Evolutionary conservation across 2,888 invertebrate species (phyloP).

Genomic region (Protophormia terraenovae): DNA sequence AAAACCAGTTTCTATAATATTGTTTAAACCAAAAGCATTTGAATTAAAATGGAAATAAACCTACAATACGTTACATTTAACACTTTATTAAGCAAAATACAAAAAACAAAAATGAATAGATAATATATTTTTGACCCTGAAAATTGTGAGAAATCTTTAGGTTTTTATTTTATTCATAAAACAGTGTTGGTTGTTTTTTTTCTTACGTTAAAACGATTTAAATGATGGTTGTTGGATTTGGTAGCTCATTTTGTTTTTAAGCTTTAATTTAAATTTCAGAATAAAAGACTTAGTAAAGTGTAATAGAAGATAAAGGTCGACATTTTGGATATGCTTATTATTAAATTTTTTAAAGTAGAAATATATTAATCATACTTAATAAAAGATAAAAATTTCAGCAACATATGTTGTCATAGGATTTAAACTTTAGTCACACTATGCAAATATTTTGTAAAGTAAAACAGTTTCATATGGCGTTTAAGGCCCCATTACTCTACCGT

Average conservation of each 20-base stretch:
- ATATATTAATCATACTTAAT: no score
- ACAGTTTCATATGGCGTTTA: no score
- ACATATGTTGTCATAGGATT: no score
- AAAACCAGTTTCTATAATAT: slow-evolving; percentile 53
- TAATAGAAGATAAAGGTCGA: not conserved
- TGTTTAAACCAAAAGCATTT: slow-evolving; percentile 9
- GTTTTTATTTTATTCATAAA: not conserved
- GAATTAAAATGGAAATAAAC: slow-evolving; percentile 51
- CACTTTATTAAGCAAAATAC: slow-evolving; percentile 44
- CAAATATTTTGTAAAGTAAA: no score
- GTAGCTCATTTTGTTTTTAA: not conserved
- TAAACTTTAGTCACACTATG: no score
- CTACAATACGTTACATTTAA: slow-evolving; percentile 55
- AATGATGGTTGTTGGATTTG: not conserved
- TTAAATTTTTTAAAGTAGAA: no score
- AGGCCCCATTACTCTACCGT: no score
- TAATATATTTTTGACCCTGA: slow-evolving; percentile 57
- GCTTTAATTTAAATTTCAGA: not conserved
- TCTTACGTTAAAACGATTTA: not conserved
- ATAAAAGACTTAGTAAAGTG: not conserved
- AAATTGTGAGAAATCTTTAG: slow-evolving; percentile 58
- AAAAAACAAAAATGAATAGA: not conserved
- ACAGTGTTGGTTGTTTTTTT: slow-evolving; percentile 18
- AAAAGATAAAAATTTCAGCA: no score
- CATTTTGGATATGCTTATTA: not conserved